Conservation (phyloP, 2,888 invertebrate species). For the Eilema caniola region DNA sequence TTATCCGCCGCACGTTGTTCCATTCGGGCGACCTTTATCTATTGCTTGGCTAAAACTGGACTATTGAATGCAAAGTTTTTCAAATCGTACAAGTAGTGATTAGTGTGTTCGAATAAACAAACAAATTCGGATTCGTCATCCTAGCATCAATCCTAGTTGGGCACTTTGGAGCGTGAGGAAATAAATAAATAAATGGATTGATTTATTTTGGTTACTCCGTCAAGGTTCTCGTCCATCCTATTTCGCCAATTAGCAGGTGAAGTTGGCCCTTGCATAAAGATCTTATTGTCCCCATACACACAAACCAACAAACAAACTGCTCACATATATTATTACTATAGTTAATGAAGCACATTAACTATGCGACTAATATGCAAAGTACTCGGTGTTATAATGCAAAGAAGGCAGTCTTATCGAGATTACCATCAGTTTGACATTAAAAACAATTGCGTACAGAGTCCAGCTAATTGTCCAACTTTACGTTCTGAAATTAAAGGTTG, state of each 20-base stretch:
- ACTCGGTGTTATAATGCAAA: constrained; percentile 47
- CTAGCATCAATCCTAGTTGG: too few relatives aligned
- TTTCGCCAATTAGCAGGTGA: neutral
- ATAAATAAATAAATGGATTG: too few relatives aligned
- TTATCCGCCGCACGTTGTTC: constrained; percentile 33
- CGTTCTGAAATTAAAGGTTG: neutral
- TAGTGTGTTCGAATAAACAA: too few relatives aligned
- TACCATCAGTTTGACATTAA: constrained; percentile 39
- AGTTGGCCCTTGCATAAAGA: neutral
- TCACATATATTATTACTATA: neutral
- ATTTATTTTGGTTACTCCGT: too few relatives aligned
- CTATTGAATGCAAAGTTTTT: too few relatives aligned
- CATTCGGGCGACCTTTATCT: too few relatives aligned
- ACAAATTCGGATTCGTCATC: too few relatives aligned
- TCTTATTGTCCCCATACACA: neutral
- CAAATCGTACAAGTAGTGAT: too few relatives aligned
- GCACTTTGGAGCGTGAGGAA: too few relatives aligned
- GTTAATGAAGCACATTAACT: constrained; percentile 42
- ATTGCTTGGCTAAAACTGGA: too few relatives aligned
- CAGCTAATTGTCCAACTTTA: neutral
- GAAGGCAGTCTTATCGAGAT: constrained; percentile 37
- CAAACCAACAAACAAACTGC: neutral
- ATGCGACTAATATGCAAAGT: constrained; percentile 69
- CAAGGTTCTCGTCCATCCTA: too few relatives aligned
- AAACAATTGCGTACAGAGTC: constrained; percentile 35